Percentiles rank a stretch among this genome's conserved stretches.
Conservation (phyloP, 2,888 invertebrate species). For the Chaetogeoica ovagalla region DNA sequence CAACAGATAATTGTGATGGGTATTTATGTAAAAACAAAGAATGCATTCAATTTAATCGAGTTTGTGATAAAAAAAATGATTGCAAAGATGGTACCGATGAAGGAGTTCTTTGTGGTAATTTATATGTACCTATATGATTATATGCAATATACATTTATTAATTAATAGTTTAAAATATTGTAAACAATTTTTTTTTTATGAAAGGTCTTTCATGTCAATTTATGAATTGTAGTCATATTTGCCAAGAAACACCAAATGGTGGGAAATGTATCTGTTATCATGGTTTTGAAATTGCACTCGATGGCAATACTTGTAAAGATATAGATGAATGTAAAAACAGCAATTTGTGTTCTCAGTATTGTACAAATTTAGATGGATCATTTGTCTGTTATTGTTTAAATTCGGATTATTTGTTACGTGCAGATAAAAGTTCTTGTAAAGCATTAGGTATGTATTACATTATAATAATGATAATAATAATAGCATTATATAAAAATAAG, state of each 20-base stretch:
- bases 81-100: conserved; percentile 76
- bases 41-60: conserved; percentile 68
- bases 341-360: conserved; percentile 69
- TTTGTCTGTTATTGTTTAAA: conserved; percentile 67
- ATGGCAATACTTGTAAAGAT: conserved; percentile 68
- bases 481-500: neutral
- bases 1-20: conserved; percentile 48
- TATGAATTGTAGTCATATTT: conserved; percentile 55
- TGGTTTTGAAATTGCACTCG: conserved; percentile 65
- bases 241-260: conserved; percentile 67
- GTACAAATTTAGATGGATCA: conserved; percentile 65
- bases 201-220: conserved; percentile 38
- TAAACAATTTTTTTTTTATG: neutral
- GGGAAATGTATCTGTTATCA: conserved; percentile 68
- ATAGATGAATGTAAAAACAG: conserved; percentile 71
- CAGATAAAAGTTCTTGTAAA: conserved; percentile 57
- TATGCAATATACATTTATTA: conserved; percentile 2
- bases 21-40: conserved; percentile 65
- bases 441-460: conserved; percentile 60
- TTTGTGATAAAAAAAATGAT: conserved; percentile 69
- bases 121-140: neutral
- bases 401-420: conserved; percentile 63
- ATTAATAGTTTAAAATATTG: neutral
- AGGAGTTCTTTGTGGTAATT: conserved; percentile 63
- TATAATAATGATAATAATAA: neutral